These are phyloP conservation scores for Coleophora deauratella DNA, from an alignment of 2,888 invertebrate genomes.

Conservation along the genomic window DNA sequence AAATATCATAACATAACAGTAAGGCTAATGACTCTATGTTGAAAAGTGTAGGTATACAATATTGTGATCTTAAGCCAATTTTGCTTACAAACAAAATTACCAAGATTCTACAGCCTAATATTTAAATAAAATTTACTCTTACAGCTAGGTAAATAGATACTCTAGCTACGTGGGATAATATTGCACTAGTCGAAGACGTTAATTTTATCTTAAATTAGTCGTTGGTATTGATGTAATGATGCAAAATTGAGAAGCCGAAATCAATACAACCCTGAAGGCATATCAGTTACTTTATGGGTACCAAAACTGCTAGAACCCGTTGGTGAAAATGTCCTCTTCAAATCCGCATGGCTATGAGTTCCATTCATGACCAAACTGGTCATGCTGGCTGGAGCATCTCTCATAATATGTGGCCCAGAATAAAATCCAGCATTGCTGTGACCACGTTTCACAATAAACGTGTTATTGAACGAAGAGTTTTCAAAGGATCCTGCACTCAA, in stretches of 20 bases:
- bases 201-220: conserved; percentile 62
- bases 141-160: background rate
- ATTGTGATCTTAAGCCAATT: conserved; percentile 67
- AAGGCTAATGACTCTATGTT: background rate
- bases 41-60: too few relatives aligned
- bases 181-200: conserved; percentile 66
- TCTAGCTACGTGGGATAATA: conserved; percentile 33
- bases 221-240: conserved; percentile 52
- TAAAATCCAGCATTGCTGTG: conserved; percentile 78
- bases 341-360: conserved; percentile 59
- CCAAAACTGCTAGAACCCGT: conserved; percentile 56
- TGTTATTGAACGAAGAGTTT: conserved; percentile 60
- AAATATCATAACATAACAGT: too few relatives aligned
- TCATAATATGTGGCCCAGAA: conserved; percentile 69
- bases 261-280: conserved; percentile 82
- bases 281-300: conserved; percentile 79
- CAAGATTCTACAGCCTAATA: conserved; percentile 38
- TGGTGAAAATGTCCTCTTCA: conserved; percentile 57
- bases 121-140: conserved; percentile 4
- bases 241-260: conserved; percentile 21
- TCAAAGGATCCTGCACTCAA: conserved; percentile 48
- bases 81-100: conserved; percentile 67
- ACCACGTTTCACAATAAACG: conserved; percentile 77
- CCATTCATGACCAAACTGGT: conserved; percentile 61
- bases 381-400: conserved; percentile 65